Percentiles rank a stretch among this genome's conserved stretches.
These are phyloP conservation scores for Streblospio benedicti DNA, from an alignment of 1,140 invertebrate species.

Conservation along the genomic window DNA sequence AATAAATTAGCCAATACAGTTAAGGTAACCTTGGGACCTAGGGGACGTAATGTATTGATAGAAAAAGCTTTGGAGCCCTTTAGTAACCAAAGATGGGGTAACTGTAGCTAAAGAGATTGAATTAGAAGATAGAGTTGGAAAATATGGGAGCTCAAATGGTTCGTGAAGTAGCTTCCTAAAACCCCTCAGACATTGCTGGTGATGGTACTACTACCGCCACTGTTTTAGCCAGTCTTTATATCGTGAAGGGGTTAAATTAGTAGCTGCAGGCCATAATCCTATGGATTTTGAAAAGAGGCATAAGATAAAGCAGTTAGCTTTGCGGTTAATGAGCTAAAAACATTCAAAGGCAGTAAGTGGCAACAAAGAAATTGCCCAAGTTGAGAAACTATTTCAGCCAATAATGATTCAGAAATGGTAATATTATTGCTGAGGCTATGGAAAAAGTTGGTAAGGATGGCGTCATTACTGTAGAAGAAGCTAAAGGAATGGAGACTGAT, in stretches of 20 bases:
- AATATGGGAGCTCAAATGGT: neutral
- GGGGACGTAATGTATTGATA: neutral
- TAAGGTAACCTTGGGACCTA: neutral
- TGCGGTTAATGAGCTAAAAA: neutral
- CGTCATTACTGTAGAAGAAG: slow-evolving; percentile 29
- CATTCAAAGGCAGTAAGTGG: slow-evolving; percentile 4
- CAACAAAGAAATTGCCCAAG: slow-evolving; percentile 22
- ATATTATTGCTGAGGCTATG: slow-evolving; percentile 26
- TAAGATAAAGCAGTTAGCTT: neutral
- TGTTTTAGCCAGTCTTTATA: neutral
- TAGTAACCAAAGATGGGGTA: neutral
- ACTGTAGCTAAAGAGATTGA: neutral
- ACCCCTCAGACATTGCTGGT: neutral
- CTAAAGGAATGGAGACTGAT: slow-evolving; percentile 18
- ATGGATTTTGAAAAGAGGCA: neutral
- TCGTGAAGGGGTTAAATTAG: neutral
- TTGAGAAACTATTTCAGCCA: slow-evolving; percentile 28
- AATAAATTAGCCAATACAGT: neutral
- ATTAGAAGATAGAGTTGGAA: neutral
- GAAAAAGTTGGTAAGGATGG: slow-evolving; percentile 30
- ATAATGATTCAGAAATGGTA: slow-evolving; percentile 19
- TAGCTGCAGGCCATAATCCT: neutral
- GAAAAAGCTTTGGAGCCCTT: neutral
- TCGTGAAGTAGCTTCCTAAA: neutral
- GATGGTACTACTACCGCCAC: neutral